A percentile compares a stretch with the other conserved stretches of the same genome.
phyloP scores from a whole-genome alignment of 2,797 vertebrate genomes.

The Kryptopterus vitreolus region DNA sequence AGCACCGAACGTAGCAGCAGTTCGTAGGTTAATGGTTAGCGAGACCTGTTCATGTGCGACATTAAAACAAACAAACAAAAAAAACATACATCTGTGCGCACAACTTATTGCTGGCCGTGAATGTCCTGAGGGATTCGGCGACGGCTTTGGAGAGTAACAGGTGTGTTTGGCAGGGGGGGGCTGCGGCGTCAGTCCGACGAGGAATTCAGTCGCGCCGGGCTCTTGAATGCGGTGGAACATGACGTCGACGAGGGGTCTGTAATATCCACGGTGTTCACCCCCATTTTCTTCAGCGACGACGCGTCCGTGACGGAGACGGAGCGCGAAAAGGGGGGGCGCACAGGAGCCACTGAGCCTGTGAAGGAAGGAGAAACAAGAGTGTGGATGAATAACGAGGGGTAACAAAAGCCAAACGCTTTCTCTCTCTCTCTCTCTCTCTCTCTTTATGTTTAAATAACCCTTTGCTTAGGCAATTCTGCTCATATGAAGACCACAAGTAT shows the following conservation, averaged over 20 bases:
- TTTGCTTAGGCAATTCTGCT: background rate
- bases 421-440: no score
- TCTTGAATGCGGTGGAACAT: slow-evolving; percentile 49
- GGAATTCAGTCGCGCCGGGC: slow-evolving; percentile 60
- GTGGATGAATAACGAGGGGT: background rate
- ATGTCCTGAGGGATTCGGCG: background rate
- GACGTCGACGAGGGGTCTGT: slow-evolving; percentile 51
- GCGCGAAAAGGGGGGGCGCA: slow-evolving; percentile 65
- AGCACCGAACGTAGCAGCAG: background rate
- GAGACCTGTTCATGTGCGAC: background rate
- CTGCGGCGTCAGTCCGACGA: slow-evolving; percentile 64
- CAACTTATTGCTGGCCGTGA: background rate
- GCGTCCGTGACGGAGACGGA: slow-evolving; percentile 79
- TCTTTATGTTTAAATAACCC: background rate
- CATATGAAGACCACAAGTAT: background rate
- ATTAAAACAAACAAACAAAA: background rate
- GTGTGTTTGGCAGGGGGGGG: background rate
- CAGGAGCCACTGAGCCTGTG: slow-evolving; percentile 52
- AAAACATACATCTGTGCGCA: background rate
- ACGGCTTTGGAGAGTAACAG: slow-evolving; percentile 1
- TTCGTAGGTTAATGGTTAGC: background rate
- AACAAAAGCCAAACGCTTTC: no score
- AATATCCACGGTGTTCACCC: slow-evolving; percentile 61
- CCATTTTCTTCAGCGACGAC: slow-evolving; percentile 74
- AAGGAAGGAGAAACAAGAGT: slow-evolving; percentile 11